Base-by-base conservation (phyloP, 2,888 invertebrate species). In the Carpatolechia fugitivella region DNA sequence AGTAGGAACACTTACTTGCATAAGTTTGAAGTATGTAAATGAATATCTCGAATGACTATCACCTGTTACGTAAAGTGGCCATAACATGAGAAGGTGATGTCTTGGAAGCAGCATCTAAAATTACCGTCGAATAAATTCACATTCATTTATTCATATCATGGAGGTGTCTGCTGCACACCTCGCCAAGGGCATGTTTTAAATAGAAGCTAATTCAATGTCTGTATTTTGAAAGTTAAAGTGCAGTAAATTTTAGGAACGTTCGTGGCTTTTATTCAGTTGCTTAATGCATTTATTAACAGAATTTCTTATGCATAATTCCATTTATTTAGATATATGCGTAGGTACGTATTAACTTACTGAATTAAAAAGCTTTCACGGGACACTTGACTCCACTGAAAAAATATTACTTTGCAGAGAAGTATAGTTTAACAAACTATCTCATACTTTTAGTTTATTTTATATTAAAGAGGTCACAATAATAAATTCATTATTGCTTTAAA, bases 21-120 rank as follows among this genome's bases (percentile, higher is more conserved):
- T 76, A 78, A 74, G 74, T 70, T 35, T 52, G 60, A 74, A 72
- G 71, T 74, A 72, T 71, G n/a, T 70, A 66, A 65, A 69, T 72
- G 65, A 69, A 55, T 57, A 59, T 56, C 47, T 58, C 58, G 66
- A 68, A 7, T 11, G n/a, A n/a, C 18, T 35, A 20, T 49, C 49
- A 36, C 35, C 31, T 49, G 24, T 49, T 35, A 35, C 20, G 47
- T 31, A 11, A 49, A 49, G 35, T 49, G 49, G 18, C n/a, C 36
- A 36, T 44, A 48, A 31, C 47, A 44, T 10, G 40, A 40, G 35
- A 16, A 16, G 38, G 38, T 41, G 40, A 16, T 16, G 18, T 41
- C 20, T 41, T 41, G 40, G 16, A 41, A 20, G 10, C 13, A 36
- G 36, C 40, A 11, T 16, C 40, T 16, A 18, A 20, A 41, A 41